Evolutionary conservation across 2,113 vertebrate species (phyloP).

Genomic region (Corapipo altera): DNA sequence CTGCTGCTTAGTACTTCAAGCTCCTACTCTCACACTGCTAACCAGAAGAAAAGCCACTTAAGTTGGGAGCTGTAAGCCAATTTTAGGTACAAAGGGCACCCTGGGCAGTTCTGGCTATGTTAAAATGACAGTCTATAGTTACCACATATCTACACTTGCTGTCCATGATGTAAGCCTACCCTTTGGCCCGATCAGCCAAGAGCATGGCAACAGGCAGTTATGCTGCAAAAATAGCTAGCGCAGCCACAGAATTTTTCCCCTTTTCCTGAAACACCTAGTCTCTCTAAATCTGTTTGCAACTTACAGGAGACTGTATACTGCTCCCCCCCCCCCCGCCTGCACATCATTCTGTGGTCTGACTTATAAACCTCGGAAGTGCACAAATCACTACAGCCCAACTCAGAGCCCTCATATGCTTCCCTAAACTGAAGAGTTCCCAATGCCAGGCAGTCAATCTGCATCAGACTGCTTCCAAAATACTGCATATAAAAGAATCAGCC

Average conservation of each 20-base stretch:
- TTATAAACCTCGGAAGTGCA: not conserved
- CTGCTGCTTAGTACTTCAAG: not conserved
- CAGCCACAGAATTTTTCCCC: not conserved
- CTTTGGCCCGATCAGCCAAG: not conserved
- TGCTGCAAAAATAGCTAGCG: not conserved
- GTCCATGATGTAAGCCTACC: not conserved
- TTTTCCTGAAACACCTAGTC: not conserved
- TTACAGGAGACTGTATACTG: not conserved
- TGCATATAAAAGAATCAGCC: not conserved
- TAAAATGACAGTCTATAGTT: not conserved
- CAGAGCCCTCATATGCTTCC: not conserved
- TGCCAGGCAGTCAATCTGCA: not conserved
- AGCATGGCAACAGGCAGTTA: not conserved
- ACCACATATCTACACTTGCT: not conserved
- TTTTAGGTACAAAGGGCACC: rapidly evolving
- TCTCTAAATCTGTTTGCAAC: not conserved
- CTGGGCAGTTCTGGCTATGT: not conserved
- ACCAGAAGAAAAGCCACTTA: not conserved
- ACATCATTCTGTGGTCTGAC: not conserved
- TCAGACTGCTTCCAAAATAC: not conserved
- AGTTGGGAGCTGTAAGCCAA: not conserved
- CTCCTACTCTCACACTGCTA: not conserved
- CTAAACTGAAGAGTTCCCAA: not conserved
- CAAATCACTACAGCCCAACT: not conserved
- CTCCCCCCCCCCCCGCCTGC: not conserved